Base-by-base conservation (phyloP, 2,113 vertebrate species). In the Pluvianellus socialis region DNA sequence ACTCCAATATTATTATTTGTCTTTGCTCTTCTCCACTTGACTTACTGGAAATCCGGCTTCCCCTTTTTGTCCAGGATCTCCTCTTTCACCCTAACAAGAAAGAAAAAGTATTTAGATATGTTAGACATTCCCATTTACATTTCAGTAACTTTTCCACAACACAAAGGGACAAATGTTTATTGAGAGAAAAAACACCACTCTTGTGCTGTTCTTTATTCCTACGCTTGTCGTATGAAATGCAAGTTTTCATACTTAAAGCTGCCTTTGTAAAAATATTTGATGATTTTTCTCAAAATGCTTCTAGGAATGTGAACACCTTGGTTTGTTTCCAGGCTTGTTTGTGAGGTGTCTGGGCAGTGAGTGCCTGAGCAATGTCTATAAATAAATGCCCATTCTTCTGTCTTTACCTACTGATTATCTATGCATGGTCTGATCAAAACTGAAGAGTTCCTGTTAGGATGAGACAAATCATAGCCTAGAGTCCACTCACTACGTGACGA, bases 31-130 rank as follows among this genome's bases (percentile, higher is more conserved):
- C 8, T 62, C 33, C 24, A n/a, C 7, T 32, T 38, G 8, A 98
- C 99, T 99, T 97, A 99, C 99, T 30, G 80, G 84, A 72, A 59
- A 4, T 94, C 87, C 82, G 62, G 27, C 44, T 8, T 98, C 97
- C 73, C 99, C 99, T 85, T 88, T 98, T 32, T 98, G 95, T 87
- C 99, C 99, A 58, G 96, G 96, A 5, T 98, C 88, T 35, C 97
- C 94, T 85, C 97, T 97, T 49, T 96, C 94, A 38, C 98, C 98
- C 99, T 99, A 88, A 79, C 12, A 96, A 95, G 9, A 92, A 12
- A 74, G 47, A 86, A 72, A 40, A 92, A 35, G 26, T 45, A 72
- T 65, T 88, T 30, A 65, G 93, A 91, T 49, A 96, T 72, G 40
- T 96, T 94, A 42, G 30, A 11, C 10, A 62, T 44, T 79, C 8